phyloP scores from a whole-genome alignment of 2,888 invertebrate species.

The Ditula angustiorana region DNA sequence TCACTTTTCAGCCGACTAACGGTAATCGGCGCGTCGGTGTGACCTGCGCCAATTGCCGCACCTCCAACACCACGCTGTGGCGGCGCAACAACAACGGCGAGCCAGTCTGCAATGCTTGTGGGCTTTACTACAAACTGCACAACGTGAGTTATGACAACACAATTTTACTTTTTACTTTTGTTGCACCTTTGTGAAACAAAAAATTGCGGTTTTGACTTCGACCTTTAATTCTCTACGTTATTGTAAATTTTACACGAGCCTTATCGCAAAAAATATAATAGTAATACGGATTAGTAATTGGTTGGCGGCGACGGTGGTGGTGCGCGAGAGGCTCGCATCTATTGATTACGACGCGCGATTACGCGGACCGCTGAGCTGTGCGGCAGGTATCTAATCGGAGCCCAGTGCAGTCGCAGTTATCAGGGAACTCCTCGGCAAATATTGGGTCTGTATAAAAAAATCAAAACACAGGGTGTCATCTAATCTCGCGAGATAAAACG shows the following conservation, averaged over 20 bases:
- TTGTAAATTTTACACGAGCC: neutral
- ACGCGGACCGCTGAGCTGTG: constrained; percentile 46
- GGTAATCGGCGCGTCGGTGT: constrained; percentile 89
- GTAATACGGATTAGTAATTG: constrained; percentile 16
- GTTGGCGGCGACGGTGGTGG: constrained; percentile 7
- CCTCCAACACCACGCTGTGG: constrained; percentile 97
- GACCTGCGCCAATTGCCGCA: constrained; percentile 98
- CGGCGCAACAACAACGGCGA: constrained; percentile 97
- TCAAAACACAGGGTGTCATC: constrained; percentile 84
- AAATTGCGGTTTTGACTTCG: too few relatives aligned
- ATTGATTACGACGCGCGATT: constrained; percentile 54
- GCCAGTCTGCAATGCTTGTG: constrained; percentile 99
- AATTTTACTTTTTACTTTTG: neutral
- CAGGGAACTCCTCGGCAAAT: constrained; percentile 85
- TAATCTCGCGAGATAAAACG: constrained; percentile 84
- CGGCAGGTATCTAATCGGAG: constrained; percentile 76
- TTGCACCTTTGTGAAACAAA: neutral
- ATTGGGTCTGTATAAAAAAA: constrained; percentile 80
- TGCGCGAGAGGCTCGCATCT: constrained; percentile 50
- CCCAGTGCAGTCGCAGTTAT: constrained; percentile 69
- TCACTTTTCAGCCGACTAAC: constrained; percentile 75
- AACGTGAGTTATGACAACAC: constrained; percentile 82
- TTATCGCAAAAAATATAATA: constrained; percentile 14
- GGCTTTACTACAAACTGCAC: constrained; percentile 96
- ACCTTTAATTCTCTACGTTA: too few relatives aligned